A percentile compares a stretch with the other conserved stretches of the same genome.
Conservation (phyloP, 2,113 vertebrate species). For the Tiliqua scincoides region DNA sequence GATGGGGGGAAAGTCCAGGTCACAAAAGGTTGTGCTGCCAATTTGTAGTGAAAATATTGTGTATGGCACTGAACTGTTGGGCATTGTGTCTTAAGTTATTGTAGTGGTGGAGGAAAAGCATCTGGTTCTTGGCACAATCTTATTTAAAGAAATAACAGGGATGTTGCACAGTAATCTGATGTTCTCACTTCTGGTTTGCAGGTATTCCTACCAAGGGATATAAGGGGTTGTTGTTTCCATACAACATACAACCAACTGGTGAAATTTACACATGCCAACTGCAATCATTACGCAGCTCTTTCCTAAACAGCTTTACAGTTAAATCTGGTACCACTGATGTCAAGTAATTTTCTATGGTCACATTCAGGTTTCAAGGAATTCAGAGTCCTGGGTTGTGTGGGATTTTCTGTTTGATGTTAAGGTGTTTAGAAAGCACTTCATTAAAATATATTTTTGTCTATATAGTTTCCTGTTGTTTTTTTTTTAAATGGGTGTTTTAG, state of each 20-base stretch:
- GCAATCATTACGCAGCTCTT: background rate
- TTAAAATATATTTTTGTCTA: conserved; percentile 6
- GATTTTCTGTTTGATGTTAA: background rate
- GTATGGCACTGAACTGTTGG: too few relatives aligned
- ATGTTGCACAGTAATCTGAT: too few relatives aligned
- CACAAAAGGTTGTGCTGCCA: background rate
- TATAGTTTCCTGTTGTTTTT: background rate
- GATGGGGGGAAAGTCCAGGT: background rate
- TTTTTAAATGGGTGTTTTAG: background rate
- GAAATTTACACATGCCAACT: background rate
- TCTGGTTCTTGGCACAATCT: background rate
- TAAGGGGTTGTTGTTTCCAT: background rate
- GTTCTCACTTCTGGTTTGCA: background rate
- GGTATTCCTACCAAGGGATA: background rate
- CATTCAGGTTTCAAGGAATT: background rate
- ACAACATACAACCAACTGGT: too few relatives aligned
- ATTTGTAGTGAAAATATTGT: background rate
- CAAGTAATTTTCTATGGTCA: background rate
- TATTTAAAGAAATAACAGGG: background rate
- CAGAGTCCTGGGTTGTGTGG: background rate
- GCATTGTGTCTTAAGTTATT: background rate
- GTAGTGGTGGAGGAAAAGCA: background rate
- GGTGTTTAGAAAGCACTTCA: background rate
- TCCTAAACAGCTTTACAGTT: background rate
- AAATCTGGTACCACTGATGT: background rate